A percentile compares a stretch with the other conserved stretches of the same genome.
phyloP scores from a whole-genome alignment of 2,888 invertebrate genomes.

The Scaeva pyrastri region DNA sequence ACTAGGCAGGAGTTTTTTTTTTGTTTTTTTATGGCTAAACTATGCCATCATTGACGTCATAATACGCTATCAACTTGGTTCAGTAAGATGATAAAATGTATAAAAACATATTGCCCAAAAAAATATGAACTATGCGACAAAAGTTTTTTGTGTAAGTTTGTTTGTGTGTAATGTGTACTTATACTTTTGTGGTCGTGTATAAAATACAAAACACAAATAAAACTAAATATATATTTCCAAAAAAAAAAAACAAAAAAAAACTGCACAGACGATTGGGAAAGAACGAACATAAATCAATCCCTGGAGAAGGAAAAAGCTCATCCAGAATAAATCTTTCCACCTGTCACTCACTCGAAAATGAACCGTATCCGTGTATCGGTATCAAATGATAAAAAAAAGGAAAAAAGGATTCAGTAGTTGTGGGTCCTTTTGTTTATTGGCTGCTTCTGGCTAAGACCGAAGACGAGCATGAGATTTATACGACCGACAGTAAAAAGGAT shows the following conservation, averaged over 20 bases:
- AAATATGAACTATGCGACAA: slow-evolving; percentile 6
- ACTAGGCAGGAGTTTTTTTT: no score
- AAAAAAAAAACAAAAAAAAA: not conserved
- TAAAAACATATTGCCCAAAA: not conserved
- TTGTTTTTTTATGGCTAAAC: slow-evolving; percentile 15
- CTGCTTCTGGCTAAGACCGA: not conserved
- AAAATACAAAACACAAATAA: no score
- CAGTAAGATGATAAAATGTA: not conserved
- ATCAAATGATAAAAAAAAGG: not conserved
- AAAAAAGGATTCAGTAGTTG: not conserved
- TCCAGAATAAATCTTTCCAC: slow-evolving; percentile 38
- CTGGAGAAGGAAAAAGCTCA: slow-evolving; percentile 21
- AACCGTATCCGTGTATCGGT: slow-evolving; percentile 31
- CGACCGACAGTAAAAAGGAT: slow-evolving; percentile 20
- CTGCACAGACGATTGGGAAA: slow-evolving; percentile 15
- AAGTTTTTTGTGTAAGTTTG: no score
- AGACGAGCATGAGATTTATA: slow-evolving; percentile 46
- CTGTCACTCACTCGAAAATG: slow-evolving; percentile 38
- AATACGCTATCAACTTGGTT: slow-evolving; percentile 15
- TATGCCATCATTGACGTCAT: slow-evolving; percentile 23
- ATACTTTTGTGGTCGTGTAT: no score
- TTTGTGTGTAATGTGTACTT: no score
- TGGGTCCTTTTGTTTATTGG: slow-evolving; percentile 14
- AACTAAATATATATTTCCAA: not conserved
- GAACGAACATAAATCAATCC: slow-evolving; percentile 24